Evolutionary conservation across 2,888 invertebrate species (phyloP).

Genomic region (Archaeoteleia sp.): DNA sequence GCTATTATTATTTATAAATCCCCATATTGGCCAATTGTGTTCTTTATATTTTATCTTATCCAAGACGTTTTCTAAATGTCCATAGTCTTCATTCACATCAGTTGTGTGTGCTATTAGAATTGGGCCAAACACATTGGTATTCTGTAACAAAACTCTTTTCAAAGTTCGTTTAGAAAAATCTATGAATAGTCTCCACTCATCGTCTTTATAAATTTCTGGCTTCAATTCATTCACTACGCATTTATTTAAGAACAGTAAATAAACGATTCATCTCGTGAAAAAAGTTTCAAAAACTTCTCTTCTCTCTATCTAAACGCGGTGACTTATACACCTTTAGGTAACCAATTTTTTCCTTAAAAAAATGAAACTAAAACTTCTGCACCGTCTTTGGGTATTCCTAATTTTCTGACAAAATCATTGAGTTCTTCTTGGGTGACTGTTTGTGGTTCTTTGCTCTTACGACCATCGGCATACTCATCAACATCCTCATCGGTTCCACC

Average conservation of each 20-base stretch:
- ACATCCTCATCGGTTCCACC: no score
- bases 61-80: no score
- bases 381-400: conserved; percentile 24
- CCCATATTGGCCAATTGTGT: conserved; percentile 54
- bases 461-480: no score
- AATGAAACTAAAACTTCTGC: conserved; percentile 24
- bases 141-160: conserved; percentile 58
- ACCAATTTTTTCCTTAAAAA: conserved; percentile 52
- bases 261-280: conserved; percentile 27
- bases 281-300: conserved; percentile 28
- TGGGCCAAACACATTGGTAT: conserved; percentile 62
- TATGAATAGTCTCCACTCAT: conserved; percentile 55
- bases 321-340: conserved; percentile 16
- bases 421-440: conserved; percentile 6
- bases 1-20: conserved; percentile 58
- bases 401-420: conserved; percentile 22
- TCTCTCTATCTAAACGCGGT: conserved; percentile 36
- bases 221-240: conserved; percentile 29
- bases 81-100: conserved; percentile 1
- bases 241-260: conserved; percentile 39
- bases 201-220: conserved; percentile 31
- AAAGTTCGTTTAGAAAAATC: conserved; percentile 55
- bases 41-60: conserved; percentile 4
- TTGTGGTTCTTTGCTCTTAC: no score
- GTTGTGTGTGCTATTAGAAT: conserved; percentile 34